Evolutionary conservation across 2,113 vertebrate species (phyloP).

Genomic region (Ahaetulla prasina): DNA sequence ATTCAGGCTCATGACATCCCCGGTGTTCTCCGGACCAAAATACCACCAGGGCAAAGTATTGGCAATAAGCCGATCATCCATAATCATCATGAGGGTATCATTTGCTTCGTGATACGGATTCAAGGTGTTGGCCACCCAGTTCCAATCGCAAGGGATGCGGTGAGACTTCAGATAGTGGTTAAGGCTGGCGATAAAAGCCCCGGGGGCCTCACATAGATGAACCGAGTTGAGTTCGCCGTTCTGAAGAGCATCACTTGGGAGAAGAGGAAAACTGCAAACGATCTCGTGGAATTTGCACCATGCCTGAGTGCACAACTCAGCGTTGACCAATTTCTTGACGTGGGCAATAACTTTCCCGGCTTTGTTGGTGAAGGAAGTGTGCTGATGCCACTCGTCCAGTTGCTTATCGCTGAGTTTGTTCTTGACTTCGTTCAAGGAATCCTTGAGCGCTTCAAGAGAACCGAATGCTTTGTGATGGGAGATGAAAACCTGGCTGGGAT

Average conservation of each 20-base stretch:
- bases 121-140: slow-evolving; percentile 87
- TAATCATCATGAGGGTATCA: slow-evolving; percentile 78
- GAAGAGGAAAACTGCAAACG: slow-evolving; percentile 76
- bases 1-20: slow-evolving; percentile 83
- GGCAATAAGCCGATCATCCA: slow-evolving; percentile 89
- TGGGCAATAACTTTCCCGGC: slow-evolving; percentile 83
- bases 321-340: slow-evolving; percentile 77
- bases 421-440: slow-evolving; percentile 86
- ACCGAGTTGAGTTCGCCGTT: slow-evolving; percentile 80
- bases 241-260: slow-evolving; percentile 75
- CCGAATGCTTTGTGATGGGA: slow-evolving; percentile 63
- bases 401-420: slow-evolving; percentile 90
- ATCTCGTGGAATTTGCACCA: slow-evolving; percentile 97
- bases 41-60: slow-evolving; percentile 89
- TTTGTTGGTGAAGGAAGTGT: slow-evolving; percentile 90
- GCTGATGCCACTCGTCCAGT: slow-evolving; percentile 89
- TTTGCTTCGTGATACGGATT: slow-evolving; percentile 93
- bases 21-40: slow-evolving; percentile 91
- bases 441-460: slow-evolving; percentile 78
- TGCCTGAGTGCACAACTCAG: slow-evolving; percentile 92
- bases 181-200: slow-evolving; percentile 88
- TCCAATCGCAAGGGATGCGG: slow-evolving; percentile 79
- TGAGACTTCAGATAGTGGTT: slow-evolving; percentile 88
- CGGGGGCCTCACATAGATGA: slow-evolving; percentile 92
- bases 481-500: slow-evolving; percentile 67